These are phyloP conservation scores for Phoronis australis DNA, from an alignment of 2,888 invertebrate genomes.

Conservation along the genomic window DNA sequence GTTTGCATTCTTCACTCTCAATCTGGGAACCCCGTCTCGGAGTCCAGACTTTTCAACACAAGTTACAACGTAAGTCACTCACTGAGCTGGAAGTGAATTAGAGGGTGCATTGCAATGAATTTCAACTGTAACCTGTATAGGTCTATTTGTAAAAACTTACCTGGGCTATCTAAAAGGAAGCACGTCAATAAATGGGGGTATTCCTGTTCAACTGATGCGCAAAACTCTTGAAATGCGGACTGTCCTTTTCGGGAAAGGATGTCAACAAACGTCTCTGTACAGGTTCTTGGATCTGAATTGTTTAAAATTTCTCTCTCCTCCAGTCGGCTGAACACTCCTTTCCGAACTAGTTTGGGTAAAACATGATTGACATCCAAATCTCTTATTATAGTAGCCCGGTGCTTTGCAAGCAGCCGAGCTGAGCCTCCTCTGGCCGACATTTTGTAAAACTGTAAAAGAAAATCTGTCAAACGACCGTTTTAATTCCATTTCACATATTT, in stretches of 20 bases:
- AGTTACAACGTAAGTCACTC: no score
- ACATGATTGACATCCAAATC: constrained; percentile 39
- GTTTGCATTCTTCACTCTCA: no score
- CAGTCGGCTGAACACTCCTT: constrained; percentile 30
- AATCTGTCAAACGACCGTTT: no score
- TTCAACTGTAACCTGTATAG: no score
- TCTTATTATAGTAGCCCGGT: constrained; percentile 27
- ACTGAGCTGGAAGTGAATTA: no score
- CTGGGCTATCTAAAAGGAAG: constrained; percentile 32
- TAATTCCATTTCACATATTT: no score
- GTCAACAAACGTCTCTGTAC: constrained; percentile 39
- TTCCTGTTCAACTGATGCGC: constrained; percentile 39
- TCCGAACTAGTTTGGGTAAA: constrained; percentile 30
- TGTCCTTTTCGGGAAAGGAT: constrained; percentile 39
- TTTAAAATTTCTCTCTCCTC: constrained; percentile 35
- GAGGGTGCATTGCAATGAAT: no score
- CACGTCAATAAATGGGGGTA: constrained; percentile 33
- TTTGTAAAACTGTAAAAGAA: constrained; percentile 16
- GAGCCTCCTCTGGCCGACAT: constrained; percentile 41
- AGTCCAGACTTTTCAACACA: no score
- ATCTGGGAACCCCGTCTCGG: no score
- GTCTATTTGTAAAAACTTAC: no score
- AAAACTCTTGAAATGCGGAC: constrained; percentile 41
- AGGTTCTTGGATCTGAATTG: constrained; percentile 20
- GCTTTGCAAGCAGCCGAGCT: constrained; percentile 34